These are phyloP conservation scores for Alligator sinensis DNA, from an alignment of 2,113 vertebrate genomes.

Conservation along the genomic window DNA sequence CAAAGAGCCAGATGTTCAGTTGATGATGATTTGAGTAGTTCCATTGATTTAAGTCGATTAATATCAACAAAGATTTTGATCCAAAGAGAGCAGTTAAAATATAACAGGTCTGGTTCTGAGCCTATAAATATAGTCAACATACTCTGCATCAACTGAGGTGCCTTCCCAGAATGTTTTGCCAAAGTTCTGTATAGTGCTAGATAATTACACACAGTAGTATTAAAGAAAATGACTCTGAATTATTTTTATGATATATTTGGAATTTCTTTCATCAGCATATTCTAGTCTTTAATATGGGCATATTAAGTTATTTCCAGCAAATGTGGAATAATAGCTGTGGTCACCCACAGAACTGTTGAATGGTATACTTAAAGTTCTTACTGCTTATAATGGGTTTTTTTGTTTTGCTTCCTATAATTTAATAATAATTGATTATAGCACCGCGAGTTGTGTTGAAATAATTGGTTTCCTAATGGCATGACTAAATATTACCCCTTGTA, in stretches of 20 bases:
- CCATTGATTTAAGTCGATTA: not conserved
- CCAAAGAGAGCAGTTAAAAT: not conserved
- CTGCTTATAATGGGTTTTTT: conserved; percentile 35
- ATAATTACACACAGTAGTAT: rapidly evolving
- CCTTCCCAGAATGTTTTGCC: not conserved
- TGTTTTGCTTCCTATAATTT: conserved; percentile 39
- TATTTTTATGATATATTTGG: not conserved
- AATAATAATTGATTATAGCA: conserved; percentile 37
- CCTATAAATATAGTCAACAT: not conserved
- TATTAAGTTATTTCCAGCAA: conserved; percentile 45
- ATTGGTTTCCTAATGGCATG: not conserved
- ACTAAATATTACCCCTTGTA: not conserved
- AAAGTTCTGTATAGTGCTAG: rapidly evolving
- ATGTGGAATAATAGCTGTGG: conserved; percentile 49
- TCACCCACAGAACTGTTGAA: conserved; percentile 56
- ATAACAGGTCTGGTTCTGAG: not conserved
- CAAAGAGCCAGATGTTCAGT: not conserved
- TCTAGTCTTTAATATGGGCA: not conserved
- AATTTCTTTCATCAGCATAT: not conserved
- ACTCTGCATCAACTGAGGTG: not conserved
- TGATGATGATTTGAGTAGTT: not conserved
- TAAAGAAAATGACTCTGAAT: not conserved
- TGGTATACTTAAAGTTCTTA: not conserved
- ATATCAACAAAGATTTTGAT: not conserved
- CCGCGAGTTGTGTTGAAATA: conserved; percentile 4